Evolutionary conservation across 2,888 invertebrate genomes (phyloP), one percentile per base, ranked within the genome.

Genomic region (Mesoligia furuncula): DNA sequence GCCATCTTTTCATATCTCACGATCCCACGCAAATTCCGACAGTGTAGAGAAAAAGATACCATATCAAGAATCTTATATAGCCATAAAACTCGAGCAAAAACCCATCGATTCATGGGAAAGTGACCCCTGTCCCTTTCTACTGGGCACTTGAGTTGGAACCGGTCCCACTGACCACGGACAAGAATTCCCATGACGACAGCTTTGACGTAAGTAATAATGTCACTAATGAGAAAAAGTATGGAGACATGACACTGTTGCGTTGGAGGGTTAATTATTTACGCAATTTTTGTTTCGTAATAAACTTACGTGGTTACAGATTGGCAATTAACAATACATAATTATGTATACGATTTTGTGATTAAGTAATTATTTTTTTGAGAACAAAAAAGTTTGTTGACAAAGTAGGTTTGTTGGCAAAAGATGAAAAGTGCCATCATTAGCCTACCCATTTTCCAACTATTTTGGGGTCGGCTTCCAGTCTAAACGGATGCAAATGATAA

Each of bases 61-160:
- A 65, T 42, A 59, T 27, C 71, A 76, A 78, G 86, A 79, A 72
- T 84, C 80, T 71, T 61, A 74, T 74, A 83, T 61, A 67, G 67
- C 72, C 72, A 85, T 87, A 88, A 89, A 78, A 85, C 81, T 80
- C 83, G 86, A 86, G 91, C 90, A 93, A 93, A 93, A 94, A 92
- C 91, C 57, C 88, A 90, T 90, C 91, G 90, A 93, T 92, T 90
- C 91, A 90, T 93, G 95, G 91, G 95, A 95, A 95, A 94, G 93
- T 93, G 90, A 89, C 90, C 87, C 91, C 87, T 91, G 88, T 93
- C 93, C 92, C 91, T 94, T 93, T 94, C 91, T 90, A 90, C 84
- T 73, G 84, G 57, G 39, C 65, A 59, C 54, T 54, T 73, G 36
- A 71, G 80, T 78, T 71, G 71, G 76, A 91, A 93, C 94, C 92